phyloP scores from a whole-genome alignment of 1,140 invertebrate species.

The Lutraria rhynchaena region DNA sequence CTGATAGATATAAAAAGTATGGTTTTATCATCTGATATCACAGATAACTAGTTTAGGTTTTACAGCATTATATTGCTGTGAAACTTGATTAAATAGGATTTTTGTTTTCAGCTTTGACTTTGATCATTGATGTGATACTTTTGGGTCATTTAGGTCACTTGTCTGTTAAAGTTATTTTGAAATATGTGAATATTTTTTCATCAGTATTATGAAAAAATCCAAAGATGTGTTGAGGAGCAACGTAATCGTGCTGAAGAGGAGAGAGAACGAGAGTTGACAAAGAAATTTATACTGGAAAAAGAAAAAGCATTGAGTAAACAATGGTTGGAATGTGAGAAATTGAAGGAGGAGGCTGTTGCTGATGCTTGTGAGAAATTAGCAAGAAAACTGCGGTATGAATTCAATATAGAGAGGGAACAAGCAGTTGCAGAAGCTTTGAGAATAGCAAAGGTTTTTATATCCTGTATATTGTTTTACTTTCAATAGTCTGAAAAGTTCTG shows the following conservation, averaged over 20 bases:
- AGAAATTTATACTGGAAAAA: slow-evolving; percentile 76
- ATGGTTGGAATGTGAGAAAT: slow-evolving; percentile 72
- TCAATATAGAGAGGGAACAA: slow-evolving; percentile 71
- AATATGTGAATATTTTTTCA: slow-evolving; percentile 24
- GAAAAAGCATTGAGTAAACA: slow-evolving; percentile 75
- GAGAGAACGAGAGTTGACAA: slow-evolving; percentile 74
- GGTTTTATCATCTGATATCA: too few relatives aligned
- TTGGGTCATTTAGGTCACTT: too few relatives aligned
- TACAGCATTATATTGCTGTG: too few relatives aligned
- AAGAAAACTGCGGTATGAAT: slow-evolving; percentile 70
- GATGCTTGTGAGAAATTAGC: slow-evolving; percentile 70
- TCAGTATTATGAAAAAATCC: slow-evolving; percentile 78
- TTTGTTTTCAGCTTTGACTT: too few relatives aligned
- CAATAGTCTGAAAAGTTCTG: neutral
- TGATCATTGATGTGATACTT: too few relatives aligned
- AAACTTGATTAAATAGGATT: too few relatives aligned
- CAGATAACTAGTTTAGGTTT: too few relatives aligned
- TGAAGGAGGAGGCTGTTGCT: slow-evolving; percentile 71
- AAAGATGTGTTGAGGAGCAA: slow-evolving; percentile 73
- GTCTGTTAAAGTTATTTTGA: neutral
- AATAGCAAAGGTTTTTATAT: slow-evolving; percentile 70
- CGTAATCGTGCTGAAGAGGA: slow-evolving; percentile 78
- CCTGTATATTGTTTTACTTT: neutral
- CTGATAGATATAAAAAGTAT: too few relatives aligned
- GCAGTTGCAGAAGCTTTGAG: slow-evolving; percentile 73